Evolutionary conservation across 2,797 vertebrate genomes (phyloP).

Genomic region (Mormyrus proboscirostris): DNA sequence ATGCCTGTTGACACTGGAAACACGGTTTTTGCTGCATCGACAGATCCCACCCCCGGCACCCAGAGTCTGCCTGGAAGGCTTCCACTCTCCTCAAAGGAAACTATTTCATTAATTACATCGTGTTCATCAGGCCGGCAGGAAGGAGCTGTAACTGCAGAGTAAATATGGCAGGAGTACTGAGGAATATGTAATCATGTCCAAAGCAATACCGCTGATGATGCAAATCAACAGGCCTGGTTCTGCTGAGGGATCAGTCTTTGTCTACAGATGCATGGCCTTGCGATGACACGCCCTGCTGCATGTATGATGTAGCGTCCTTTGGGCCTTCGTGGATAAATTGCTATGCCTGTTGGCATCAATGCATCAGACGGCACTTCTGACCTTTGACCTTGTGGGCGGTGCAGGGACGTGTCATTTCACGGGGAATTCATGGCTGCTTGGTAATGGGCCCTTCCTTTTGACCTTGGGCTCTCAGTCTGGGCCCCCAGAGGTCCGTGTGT

Average conservation of each 20-base stretch:
- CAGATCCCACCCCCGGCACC: constrained; percentile 13
- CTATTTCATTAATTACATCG: constrained; percentile 13
- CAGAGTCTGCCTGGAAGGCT: neutral
- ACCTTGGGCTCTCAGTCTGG: neutral
- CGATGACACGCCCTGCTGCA: neutral
- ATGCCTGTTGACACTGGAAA: constrained; percentile 19
- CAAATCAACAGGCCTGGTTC: neutral
- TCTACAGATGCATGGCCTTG: neutral
- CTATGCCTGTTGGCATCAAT: neutral
- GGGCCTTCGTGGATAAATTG: neutral
- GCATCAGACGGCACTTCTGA: neutral
- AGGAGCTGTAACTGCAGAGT: neutral
- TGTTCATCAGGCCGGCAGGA: constrained; percentile 19
- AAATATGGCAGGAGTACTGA: neutral
- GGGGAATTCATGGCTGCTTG: neutral
- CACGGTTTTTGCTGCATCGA: constrained; percentile 19
- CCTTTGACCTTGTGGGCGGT: neutral
- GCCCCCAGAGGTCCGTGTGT: neutral
- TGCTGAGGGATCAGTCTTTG: neutral
- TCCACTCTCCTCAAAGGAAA: constrained; percentile 19
- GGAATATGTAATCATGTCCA: neutral
- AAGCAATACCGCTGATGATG: neutral
- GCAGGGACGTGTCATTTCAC: neutral
- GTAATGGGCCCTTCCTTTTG: neutral
- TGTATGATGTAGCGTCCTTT: neutral